Conservation (phyloP, 2,888 invertebrate genomes). For the Cetonia aurata region DNA sequence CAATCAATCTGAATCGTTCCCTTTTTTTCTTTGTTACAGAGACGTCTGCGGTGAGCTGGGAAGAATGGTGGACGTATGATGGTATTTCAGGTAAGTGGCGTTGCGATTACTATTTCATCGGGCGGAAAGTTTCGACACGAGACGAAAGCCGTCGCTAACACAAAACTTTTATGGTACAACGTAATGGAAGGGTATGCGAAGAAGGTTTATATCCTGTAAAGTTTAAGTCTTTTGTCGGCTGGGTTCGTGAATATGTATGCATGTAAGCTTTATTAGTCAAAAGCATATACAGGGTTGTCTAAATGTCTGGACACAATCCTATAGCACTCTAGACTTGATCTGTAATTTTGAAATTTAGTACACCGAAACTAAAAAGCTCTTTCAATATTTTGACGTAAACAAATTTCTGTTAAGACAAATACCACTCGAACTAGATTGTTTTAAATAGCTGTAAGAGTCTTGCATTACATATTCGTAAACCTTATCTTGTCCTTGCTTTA, state of each 20-base stretch:
- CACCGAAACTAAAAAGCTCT: too few species aligned
- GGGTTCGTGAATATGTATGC: constrained; percentile 19
- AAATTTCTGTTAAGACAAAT: too few species aligned
- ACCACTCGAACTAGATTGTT: too few species aligned
- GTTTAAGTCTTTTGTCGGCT: constrained; percentile 37
- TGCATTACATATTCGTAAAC: too few species aligned
- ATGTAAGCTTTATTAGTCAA: constrained; percentile 17
- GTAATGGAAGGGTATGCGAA: constrained; percentile 8
- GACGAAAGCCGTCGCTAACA: constrained; percentile 1
- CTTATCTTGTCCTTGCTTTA: too few species aligned
- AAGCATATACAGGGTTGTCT: constrained; percentile 10
- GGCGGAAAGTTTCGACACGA: constrained; percentile 28
- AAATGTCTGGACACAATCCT: too few species aligned
- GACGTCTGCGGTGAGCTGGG: constrained; percentile 86
- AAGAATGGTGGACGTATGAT: constrained; percentile 97
- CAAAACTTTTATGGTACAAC: constrained; percentile 34
- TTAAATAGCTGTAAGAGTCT: too few species aligned
- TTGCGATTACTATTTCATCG: constrained; percentile 34
- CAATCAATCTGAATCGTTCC: constrained; percentile 57
- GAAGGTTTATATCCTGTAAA: constrained; percentile 23
- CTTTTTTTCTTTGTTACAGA: constrained; percentile 73
- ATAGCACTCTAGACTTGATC: too few species aligned
- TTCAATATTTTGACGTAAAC: too few species aligned
- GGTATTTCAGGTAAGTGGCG: constrained; percentile 87
- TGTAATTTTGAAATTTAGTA: too few species aligned